A percentile compares a stretch with the other conserved stretches of the same genome.
phyloP scores from a whole-genome alignment of 53 echinoderm and acorn worm species.

The Mesocentrotus franciscanus region DNA sequence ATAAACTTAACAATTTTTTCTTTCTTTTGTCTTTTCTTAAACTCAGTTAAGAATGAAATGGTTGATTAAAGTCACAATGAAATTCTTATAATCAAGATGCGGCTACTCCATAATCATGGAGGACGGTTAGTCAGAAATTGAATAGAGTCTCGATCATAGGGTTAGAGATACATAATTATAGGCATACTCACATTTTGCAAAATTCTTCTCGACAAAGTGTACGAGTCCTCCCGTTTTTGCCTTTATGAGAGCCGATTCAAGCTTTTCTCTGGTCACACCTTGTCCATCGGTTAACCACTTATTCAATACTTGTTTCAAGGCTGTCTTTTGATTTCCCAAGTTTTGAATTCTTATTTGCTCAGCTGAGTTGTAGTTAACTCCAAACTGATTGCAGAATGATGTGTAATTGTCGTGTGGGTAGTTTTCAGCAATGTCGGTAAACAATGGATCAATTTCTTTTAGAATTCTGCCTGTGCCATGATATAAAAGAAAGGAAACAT shows the following conservation, averaged over 20 bases:
- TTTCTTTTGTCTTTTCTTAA: neutral
- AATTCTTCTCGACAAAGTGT: neutral
- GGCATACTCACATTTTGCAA: neutral
- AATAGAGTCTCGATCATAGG: neutral
- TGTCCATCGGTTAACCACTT: neutral
- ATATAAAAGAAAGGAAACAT: no score
- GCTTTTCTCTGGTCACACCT: neutral
- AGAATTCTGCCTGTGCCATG: neutral
- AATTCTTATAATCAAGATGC: no score
- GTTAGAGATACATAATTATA: neutral
- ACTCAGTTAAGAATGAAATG: neutral
- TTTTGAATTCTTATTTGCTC: neutral
- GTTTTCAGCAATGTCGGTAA: neutral
- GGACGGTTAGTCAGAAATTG: no score
- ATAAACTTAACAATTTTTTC: no score
- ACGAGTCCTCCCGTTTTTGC: neutral
- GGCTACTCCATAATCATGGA: no score
- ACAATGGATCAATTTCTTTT: neutral
- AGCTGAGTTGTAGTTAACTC: neutral
- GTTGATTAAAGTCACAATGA: no score
- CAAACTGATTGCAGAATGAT: neutral
- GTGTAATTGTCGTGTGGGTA: neutral
- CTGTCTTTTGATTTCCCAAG: neutral
- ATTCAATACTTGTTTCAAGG: neutral
- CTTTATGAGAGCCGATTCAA: neutral